phyloP scores from a whole-genome alignment of 2,888 invertebrate genomes.

The Caenorhabditis sp. region DNA sequence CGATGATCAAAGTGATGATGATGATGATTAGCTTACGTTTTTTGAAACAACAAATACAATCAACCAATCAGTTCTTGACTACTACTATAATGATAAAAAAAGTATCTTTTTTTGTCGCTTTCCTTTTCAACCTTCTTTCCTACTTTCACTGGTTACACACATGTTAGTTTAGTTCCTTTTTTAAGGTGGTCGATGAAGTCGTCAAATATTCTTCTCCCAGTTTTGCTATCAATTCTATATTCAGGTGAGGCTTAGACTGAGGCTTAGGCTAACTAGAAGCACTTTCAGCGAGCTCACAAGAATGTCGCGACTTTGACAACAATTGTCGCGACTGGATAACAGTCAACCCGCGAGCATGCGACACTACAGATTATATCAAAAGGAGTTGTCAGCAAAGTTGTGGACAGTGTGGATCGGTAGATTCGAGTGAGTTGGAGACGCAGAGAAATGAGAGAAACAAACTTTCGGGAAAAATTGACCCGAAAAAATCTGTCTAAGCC shows the following conservation, averaged over 20 bases:
- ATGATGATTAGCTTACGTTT: neutral
- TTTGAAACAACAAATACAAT: neutral
- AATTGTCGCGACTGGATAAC: conserved; percentile 68
- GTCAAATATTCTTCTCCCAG: conserved; percentile 14
- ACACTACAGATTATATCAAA: conserved; percentile 63
- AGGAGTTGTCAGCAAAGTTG: conserved; percentile 59
- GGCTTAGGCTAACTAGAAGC: too few species aligned
- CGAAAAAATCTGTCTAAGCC: neutral
- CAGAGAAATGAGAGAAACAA: neutral
- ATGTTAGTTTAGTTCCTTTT: conserved; percentile 10
- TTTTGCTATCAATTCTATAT: too few species aligned
- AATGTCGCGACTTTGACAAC: conserved; percentile 51
- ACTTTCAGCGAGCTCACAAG: neutral
- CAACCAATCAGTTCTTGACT: neutral
- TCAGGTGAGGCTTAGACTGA: too few species aligned
- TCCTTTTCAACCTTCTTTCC: conserved; percentile 13
- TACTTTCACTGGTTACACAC: neutral
- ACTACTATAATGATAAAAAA: neutral
- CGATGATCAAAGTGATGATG: neutral
- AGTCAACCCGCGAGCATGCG: conserved; percentile 55
- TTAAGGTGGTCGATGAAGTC: conserved; percentile 18
- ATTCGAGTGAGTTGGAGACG: conserved; percentile 56
- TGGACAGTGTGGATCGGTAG: conserved; percentile 56
- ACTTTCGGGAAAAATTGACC: neutral
- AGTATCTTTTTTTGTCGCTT: conserved; percentile 4